These are phyloP conservation scores for Ephestia elutella DNA, from an alignment of 1,140 invertebrate species.

Conservation along the genomic window DNA sequence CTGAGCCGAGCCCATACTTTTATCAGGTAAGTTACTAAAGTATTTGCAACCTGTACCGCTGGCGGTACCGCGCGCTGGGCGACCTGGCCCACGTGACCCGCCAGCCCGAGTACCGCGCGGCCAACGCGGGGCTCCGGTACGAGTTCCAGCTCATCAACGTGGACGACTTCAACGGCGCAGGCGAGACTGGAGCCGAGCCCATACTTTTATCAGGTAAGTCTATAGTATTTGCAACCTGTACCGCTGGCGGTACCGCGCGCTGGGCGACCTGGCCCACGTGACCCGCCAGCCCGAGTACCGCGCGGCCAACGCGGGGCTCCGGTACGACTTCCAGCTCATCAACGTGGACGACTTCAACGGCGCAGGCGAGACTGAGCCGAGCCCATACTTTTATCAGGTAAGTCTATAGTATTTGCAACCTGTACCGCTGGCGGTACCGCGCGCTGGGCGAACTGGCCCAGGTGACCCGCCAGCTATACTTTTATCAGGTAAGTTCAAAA, in stretches of 20 bases:
- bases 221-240: conserved; percentile 93
- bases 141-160: conserved; percentile 99
- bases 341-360: conserved; percentile 98
- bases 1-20: conserved; percentile 98
- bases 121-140: conserved; percentile 93
- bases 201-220: too few species aligned
- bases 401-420: conserved; percentile 89
- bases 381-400: conserved; percentile 97
- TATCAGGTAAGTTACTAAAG: conserved; percentile 92
- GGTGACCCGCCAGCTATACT: conserved; percentile 83
- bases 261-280: conserved; percentile 95
- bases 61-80: conserved; percentile 97
- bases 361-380: conserved; percentile 97
- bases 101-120: conserved; percentile 87
- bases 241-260: conserved; percentile 97
- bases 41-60: conserved; percentile 96
- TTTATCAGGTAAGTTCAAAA: too few species aligned
- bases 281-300: conserved; percentile 87
- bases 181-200: conserved; percentile 98
- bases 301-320: conserved; percentile 93
- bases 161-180: conserved; percentile 96
- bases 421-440: conserved; percentile 99
- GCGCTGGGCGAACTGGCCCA: conserved; percentile 94
- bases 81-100: conserved; percentile 92
- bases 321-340: conserved; percentile 95